A percentile compares a stretch with the other conserved stretches of the same genome.
These are phyloP conservation scores for Ectemnius cavifrons DNA, from an alignment of 2,888 invertebrate species.

Conservation along the genomic window DNA sequence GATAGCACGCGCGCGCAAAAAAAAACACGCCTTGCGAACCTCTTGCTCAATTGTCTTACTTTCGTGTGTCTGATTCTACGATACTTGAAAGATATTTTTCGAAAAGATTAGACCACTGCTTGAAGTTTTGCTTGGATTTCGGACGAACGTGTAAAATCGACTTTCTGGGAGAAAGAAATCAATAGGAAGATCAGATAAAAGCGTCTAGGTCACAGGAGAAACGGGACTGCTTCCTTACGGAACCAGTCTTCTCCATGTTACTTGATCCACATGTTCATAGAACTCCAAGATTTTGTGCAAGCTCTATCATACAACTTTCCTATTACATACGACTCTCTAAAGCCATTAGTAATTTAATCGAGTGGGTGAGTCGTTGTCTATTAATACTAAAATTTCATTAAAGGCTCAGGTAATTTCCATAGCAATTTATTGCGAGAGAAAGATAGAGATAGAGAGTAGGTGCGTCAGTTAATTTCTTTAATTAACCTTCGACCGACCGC, in stretches of 20 bases:
- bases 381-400: not conserved
- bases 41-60: too few species aligned
- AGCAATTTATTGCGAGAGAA: not conserved
- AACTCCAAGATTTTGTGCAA: too few species aligned
- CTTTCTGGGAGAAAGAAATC: not conserved
- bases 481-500: slow-evolving; percentile 12
- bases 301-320: too few species aligned
- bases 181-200: not conserved
- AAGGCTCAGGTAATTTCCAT: not conserved
- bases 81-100: too few species aligned
- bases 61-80: too few species aligned
- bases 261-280: not conserved
- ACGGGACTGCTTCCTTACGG: slow-evolving; percentile 22
- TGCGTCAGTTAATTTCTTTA: slow-evolving; percentile 11
- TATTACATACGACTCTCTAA: too few species aligned
- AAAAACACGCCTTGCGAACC: not conserved
- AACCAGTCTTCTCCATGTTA: slow-evolving; percentile 30
- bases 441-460: not conserved
- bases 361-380: too few species aligned
- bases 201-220: not conserved
- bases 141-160: not conserved
- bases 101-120: too few species aligned
- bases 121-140: not conserved
- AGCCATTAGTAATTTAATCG: too few species aligned
- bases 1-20: not conserved